Evolutionary conservation across 2,797 vertebrate genomes (phyloP).

Genomic region (Coluber constrictor): DNA sequence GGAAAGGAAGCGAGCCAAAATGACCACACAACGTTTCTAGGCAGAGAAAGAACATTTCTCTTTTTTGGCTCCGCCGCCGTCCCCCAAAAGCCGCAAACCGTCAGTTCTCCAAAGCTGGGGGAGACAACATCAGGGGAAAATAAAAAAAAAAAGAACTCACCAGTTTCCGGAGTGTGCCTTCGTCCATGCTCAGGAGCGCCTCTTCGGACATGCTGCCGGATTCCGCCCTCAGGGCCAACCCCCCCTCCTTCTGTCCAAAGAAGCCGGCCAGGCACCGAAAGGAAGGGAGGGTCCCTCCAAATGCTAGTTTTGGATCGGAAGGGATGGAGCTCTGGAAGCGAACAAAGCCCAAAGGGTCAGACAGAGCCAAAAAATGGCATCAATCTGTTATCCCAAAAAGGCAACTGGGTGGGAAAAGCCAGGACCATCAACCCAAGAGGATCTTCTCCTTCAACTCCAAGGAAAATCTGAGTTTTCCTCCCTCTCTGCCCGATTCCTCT

Average conservation of each 20-base stretch:
- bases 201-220: conserved; percentile 71
- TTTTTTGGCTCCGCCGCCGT: too few species aligned
- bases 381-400: neutral
- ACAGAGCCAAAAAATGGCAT: neutral
- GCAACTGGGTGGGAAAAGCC: neutral
- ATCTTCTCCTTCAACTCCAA: neutral
- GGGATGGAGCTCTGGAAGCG: neutral
- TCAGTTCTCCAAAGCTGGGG: neutral
- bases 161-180: conserved; percentile 81
- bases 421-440: neutral
- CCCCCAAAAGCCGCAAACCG: neutral
- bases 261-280: neutral
- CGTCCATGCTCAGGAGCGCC: conserved; percentile 80
- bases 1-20: neutral
- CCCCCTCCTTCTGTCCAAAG: neutral
- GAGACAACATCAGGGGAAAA: neutral
- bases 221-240: neutral
- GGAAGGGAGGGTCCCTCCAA: neutral
- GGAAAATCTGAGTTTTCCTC: neutral
- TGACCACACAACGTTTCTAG: neutral
- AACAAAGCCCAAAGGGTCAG: neutral
- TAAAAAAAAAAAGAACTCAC: conserved; percentile 68
- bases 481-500: neutral
- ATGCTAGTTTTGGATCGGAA: neutral
- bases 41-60: neutral